phyloP scores from a whole-genome alignment of 37 sponge, comb jelly and placozoan genomes.

The Dysidea cf. avara region DNA sequence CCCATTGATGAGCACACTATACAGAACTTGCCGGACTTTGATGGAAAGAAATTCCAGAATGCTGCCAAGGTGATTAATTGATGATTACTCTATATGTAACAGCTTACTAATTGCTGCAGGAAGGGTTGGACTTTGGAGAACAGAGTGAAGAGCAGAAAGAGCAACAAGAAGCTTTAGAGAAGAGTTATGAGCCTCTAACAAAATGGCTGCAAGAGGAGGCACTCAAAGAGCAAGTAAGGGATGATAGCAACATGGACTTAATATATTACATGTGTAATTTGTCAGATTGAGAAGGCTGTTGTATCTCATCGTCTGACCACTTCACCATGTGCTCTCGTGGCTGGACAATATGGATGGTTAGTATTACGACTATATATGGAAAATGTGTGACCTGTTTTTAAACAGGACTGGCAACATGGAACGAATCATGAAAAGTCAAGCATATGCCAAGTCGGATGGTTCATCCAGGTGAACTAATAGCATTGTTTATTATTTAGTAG shows the following conservation, averaged over 20 bases:
- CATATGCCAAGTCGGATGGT: constrained; percentile 80
- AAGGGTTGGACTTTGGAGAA: constrained; percentile 86
- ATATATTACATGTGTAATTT: not conserved
- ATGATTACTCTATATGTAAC: not conserved
- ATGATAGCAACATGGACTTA: not conserved
- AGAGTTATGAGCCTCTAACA: constrained; percentile 84
- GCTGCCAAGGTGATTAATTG: constrained; percentile 72
- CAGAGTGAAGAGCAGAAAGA: constrained; percentile 85
- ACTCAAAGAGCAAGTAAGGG: constrained; percentile 51
- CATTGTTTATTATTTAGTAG: not conserved
- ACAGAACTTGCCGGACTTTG: constrained; percentile 90
- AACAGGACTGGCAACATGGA: constrained; percentile 98
- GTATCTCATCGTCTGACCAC: constrained; percentile 88
- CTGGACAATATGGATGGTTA: constrained; percentile 89
- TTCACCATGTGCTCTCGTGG: constrained; percentile 98
- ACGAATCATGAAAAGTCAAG: constrained; percentile 93
- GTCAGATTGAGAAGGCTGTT: constrained; percentile 86
- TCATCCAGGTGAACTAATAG: constrained; percentile 35
- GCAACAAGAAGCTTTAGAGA: constrained; percentile 65
- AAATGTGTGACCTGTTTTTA: not conserved
- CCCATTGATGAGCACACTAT: constrained; percentile 95
- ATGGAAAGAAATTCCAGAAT: constrained; percentile 96
- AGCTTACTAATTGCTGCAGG: constrained; percentile 18
- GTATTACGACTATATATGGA: constrained; percentile 7
- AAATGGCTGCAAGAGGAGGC: constrained; percentile 90